Evolutionary conservation across 2,113 vertebrate genomes (phyloP).

Genomic region (Pangasianodon gigas): DNA sequence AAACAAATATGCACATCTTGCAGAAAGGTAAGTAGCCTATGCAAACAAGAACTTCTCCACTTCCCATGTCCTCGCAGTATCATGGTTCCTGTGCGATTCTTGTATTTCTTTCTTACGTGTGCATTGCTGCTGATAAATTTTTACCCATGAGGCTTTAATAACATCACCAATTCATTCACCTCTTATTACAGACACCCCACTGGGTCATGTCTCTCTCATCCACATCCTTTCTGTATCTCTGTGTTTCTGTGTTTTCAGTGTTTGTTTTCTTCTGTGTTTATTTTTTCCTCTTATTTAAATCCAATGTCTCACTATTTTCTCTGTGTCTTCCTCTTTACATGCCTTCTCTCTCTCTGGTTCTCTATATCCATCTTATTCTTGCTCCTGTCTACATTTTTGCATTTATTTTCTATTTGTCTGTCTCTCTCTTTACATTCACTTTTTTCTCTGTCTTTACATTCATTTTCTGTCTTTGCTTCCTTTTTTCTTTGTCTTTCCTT

Average conservation of each 20-base stretch:
- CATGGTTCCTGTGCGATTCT: background rate
- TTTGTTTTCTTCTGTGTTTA: background rate
- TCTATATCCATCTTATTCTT: background rate
- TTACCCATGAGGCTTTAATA: conserved; percentile 29
- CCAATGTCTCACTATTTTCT: background rate
- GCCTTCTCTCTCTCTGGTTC: background rate
- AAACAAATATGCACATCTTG: background rate
- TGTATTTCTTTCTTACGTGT: background rate
- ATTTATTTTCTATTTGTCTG: background rate
- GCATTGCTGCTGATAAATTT: background rate
- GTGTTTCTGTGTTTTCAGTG: background rate
- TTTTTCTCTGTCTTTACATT: background rate
- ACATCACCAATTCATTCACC: conserved; percentile 6
- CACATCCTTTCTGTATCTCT: background rate
- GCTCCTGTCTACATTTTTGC: background rate
- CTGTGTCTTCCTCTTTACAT: background rate
- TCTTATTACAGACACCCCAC: conserved; percentile 43
- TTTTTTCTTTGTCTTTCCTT: too few species aligned
- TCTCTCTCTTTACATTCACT: background rate
- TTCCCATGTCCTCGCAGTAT: background rate
- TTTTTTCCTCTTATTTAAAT: background rate
- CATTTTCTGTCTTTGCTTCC: background rate
- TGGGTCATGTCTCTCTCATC: background rate
- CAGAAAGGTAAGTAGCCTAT: background rate
- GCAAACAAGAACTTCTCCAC: background rate